Percentiles rank a stretch among this genome's conserved stretches.
phyloP scores from a whole-genome alignment of 2,113 vertebrate species.

The Caranx melampygus region DNA sequence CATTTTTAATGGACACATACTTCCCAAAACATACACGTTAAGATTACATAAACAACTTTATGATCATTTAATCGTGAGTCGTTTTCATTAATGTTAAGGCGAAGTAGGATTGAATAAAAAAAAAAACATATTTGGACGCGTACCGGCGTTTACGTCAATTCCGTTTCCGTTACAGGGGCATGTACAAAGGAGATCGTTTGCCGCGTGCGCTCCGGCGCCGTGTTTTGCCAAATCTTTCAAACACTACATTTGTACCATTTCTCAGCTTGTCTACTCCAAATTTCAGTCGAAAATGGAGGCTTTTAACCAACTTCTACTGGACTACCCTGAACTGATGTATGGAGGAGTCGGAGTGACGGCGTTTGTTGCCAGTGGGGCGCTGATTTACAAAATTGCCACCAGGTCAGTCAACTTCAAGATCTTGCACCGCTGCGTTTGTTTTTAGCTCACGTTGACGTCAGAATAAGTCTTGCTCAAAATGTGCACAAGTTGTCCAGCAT shows the following conservation, averaged over 20 bases:
- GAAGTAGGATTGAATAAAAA: background rate
- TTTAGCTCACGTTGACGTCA: background rate
- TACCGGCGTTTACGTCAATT: conserved; percentile 23
- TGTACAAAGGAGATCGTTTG: conserved; percentile 30
- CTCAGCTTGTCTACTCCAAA: rapidly evolving
- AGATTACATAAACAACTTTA: too few relatives aligned
- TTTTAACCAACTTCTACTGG: conserved; percentile 79
- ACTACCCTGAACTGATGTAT: conserved; percentile 84
- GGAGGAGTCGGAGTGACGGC: conserved; percentile 88
- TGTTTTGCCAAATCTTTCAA: background rate
- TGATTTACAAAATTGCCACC: conserved; percentile 87
- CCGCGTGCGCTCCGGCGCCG: conserved; percentile 61
- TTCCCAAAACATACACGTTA: too few relatives aligned
- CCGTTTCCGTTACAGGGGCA: conserved; percentile 69
- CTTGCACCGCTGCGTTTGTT: background rate
- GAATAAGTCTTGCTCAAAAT: background rate
- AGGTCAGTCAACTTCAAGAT: conserved; percentile 80
- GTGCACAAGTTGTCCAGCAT: too few relatives aligned
- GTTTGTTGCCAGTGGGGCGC: conserved; percentile 86
- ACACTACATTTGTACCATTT: background rate
- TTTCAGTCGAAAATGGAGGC: conserved; percentile 82
- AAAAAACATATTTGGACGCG: conserved; percentile 13
- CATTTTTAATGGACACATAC: background rate
- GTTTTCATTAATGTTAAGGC: background rate
- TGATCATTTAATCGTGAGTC: background rate